Conservation (phyloP, 2,113 vertebrate genomes). For the Sitta europaea region DNA sequence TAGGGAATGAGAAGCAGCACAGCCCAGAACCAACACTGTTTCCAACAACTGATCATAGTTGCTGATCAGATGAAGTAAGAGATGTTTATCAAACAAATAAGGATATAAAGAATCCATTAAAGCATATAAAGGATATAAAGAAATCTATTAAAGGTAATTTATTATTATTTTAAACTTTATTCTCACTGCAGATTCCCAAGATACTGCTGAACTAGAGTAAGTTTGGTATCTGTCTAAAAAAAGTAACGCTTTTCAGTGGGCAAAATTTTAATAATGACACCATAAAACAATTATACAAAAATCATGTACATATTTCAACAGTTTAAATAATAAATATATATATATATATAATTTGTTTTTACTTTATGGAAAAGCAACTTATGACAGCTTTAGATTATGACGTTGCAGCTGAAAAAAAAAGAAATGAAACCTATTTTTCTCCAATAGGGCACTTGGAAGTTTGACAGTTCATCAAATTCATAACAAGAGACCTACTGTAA, state of each 20-base stretch:
- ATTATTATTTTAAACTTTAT: background rate
- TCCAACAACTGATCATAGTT: background rate
- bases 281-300: slow-evolving; percentile 68
- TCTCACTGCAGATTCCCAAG: background rate
- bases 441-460: background rate
- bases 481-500: background rate
- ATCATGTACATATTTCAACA: slow-evolving; percentile 62
- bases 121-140: background rate
- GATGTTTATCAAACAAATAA: background rate
- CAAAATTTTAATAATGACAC: slow-evolving; percentile 65
- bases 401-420: background rate
- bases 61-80: background rate
- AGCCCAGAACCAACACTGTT: background rate
- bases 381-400: slow-evolving; percentile 5
- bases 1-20: background rate
- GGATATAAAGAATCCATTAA: background rate
- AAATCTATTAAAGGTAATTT: background rate
- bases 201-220: background rate
- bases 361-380: slow-evolving; percentile 42
- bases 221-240: background rate
- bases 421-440: background rate
- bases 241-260: background rate
- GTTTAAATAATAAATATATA: slow-evolving; percentile 61
- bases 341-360: slow-evolving; percentile 49
- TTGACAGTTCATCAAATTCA: background rate